Evolutionary conservation across 2,888 invertebrate genomes (phyloP), one percentile per base, ranked within the genome.

Genomic region (Anagyrus pseudococci): DNA sequence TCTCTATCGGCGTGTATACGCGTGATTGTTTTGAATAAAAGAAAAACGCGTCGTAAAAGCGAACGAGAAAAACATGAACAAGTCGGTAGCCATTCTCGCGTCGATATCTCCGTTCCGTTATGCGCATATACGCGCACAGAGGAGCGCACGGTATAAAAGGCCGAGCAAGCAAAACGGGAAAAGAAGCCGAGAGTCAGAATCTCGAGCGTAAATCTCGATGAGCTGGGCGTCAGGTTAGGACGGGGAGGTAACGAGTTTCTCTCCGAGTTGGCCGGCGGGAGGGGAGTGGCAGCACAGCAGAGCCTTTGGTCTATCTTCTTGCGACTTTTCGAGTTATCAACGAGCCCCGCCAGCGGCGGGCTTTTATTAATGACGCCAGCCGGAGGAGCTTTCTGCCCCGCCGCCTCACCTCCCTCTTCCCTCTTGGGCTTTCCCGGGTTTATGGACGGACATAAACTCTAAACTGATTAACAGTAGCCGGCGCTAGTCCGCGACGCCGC

Each of bases 401-500:
- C n/a, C 40, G n/a, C 22, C 13, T 29, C 15, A 1, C 19, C 23
- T 23, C 33, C 29, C 41, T 22, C 47, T 19, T 19, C 68, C 64
- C n/a, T n/a, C n/a, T n/a, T n/a, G n/a, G n/a, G n/a, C n/a, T n/a
- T n/a, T 64, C 58, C 67, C 70, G 66, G 71, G 75, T 79, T 79
- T 79, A 79, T 79, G 75, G 78, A 67, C 69, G 77, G 74, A 76
- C 79, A 80, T 80, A 80, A 80, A 80, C 79, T 80, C 78, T 79
- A 80, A 80, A 80, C 80, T 79, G 80, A 80, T 80, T 80, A 80
- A 80, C 80, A 77, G 79, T 79, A 74, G 75, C 78, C 75, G 72
- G 33, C n/a, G n/a, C 75, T 73, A 70, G 73, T 8, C 72, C 68
- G 69, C 71, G 69, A n/a, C n/a, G n/a, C n/a, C n/a, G 72, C 73